Conservation (phyloP, 2,888 invertebrate species). For the Hydrotaea diabolus region DNA sequence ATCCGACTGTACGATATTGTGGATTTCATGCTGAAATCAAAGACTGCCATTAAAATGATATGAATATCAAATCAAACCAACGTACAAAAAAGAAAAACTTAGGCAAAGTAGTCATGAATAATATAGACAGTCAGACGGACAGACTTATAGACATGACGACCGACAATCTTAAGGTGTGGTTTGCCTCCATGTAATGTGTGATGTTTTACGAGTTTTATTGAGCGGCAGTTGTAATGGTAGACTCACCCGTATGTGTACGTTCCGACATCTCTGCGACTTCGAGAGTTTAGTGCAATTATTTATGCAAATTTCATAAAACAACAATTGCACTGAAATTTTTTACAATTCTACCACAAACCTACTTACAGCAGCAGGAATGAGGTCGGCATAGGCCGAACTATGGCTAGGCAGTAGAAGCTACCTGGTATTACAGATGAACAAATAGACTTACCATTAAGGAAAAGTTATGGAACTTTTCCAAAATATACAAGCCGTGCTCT, state of each 20-base stretch:
- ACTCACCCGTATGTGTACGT: neutral
- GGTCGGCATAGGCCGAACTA: neutral
- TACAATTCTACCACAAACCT: constrained; percentile 17
- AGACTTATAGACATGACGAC: too few relatives aligned
- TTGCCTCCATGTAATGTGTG: constrained; percentile 4
- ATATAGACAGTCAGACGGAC: neutral
- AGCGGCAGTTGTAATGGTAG: constrained; percentile 1
- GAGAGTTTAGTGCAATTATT: constrained; percentile 35
- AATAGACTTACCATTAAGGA: too few relatives aligned
- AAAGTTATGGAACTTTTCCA: too few relatives aligned
- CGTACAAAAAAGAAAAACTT: neutral
- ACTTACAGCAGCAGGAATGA: neutral
- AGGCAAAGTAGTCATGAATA: neutral
- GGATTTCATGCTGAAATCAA: neutral
- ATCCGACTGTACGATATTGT: neutral
- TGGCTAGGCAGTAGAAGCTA: too few relatives aligned
- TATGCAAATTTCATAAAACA: constrained; percentile 46
- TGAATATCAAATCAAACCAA: constrained; percentile 14
- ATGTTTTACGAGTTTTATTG: neutral
- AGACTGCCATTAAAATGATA: constrained; percentile 10
- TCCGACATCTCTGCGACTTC: neutral
- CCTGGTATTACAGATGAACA: too few relatives aligned
- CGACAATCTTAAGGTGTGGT: constrained; percentile 46
- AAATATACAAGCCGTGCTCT: too few relatives aligned
- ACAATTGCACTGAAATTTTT: neutral